Conservation (phyloP, 2,888 invertebrate species). For the Himalopsyche tibetana region DNA sequence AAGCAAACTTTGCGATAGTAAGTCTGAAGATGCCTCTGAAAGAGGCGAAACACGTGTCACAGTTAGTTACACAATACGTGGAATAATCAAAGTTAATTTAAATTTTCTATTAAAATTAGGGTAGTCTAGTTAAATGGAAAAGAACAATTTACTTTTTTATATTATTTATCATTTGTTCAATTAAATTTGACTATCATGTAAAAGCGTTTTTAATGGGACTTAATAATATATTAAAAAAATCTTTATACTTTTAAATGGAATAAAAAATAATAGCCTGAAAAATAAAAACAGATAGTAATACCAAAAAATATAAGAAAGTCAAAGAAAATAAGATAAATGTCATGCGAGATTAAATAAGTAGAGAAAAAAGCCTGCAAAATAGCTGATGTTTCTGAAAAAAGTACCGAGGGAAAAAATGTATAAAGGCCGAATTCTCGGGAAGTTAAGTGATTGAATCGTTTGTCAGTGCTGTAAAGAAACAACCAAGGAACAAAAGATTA, state of each 20-base stretch:
- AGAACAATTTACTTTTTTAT: not conserved
- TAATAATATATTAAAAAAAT: not conserved
- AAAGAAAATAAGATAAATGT: not conserved
- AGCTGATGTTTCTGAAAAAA: not conserved
- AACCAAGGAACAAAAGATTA: not conserved
- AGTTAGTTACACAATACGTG: no score
- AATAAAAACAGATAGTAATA: not conserved
- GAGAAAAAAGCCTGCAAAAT: not conserved
- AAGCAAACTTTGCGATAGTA: no score
- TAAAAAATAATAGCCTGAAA: no score
- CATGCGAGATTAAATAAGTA: not conserved
- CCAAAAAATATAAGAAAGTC: not conserved
- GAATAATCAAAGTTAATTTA: no score
- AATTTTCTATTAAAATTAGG: no score
- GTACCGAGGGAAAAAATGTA: not conserved
- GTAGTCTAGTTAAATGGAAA: no score
- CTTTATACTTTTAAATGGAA: no score
- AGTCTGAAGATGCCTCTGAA: no score
- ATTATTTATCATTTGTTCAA: not conserved
- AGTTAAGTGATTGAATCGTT: constrained; percentile 17
- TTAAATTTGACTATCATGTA: not conserved
- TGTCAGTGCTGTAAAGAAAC: not conserved
- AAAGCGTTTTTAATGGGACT: not conserved
- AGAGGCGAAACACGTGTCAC: no score
- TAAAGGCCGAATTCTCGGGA: not conserved